phyloP scores from a whole-genome alignment of 2,113 vertebrate species.

The Phycodurus eques region DNA sequence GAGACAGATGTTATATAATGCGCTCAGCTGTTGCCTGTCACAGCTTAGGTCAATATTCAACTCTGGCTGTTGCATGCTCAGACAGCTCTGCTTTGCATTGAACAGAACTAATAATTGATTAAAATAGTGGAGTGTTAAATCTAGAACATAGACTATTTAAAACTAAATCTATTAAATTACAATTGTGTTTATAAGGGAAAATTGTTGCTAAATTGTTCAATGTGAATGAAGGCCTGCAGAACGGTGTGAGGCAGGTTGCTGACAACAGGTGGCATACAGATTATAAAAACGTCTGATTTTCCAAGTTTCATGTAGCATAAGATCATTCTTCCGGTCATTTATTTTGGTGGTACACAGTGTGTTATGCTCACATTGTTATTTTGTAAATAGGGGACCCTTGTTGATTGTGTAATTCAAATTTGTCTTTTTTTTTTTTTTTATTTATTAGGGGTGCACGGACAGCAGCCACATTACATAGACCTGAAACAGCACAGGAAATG shows the following conservation, averaged over 20 bases:
- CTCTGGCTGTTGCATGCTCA: constrained; percentile 2
- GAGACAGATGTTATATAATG: constrained; percentile 18
- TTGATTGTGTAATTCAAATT: not conserved
- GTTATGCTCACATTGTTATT: not conserved
- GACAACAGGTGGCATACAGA: not conserved
- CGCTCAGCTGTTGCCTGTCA: not conserved
- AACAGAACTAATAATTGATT: not conserved
- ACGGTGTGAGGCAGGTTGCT: not conserved
- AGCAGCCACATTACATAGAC: not conserved
- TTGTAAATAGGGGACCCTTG: not conserved
- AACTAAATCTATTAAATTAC: not conserved
- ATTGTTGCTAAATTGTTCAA: not conserved
- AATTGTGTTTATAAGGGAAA: constrained; percentile 11
- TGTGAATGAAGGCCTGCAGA: constrained; percentile 3
- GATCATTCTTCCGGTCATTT: not conserved
- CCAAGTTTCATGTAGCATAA: not conserved
- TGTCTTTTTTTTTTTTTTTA: not conserved
- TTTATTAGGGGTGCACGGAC: not conserved
- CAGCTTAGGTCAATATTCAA: not conserved
- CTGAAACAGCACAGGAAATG: not conserved
- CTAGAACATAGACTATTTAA: not conserved
- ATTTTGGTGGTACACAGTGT: not conserved
- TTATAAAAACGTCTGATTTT: constrained; percentile 14
- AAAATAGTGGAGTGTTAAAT: not conserved
- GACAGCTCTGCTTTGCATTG: not conserved